phyloP scores from a whole-genome alignment of 2,888 invertebrate species.

The Harmothoe impar region DNA sequence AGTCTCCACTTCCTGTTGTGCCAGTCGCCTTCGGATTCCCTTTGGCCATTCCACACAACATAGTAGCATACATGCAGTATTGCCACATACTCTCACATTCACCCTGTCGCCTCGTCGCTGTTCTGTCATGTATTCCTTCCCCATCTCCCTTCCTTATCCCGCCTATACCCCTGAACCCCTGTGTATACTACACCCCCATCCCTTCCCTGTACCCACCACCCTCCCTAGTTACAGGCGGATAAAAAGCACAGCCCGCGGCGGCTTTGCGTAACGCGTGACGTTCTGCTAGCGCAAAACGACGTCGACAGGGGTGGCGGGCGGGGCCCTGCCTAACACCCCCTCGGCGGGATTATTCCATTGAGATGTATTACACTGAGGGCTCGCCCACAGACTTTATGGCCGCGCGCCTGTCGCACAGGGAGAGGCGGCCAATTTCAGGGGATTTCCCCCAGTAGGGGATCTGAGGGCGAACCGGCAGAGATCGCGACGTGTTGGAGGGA shows the following conservation, averaged over 20 bases:
- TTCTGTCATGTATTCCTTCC: too few relatives aligned
- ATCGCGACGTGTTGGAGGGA: neutral
- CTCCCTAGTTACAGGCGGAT: slow-evolving; percentile 1
- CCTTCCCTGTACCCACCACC: neutral
- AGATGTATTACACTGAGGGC: slow-evolving; percentile 24
- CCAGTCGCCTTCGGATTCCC: too few relatives aligned
- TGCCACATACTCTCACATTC: too few relatives aligned
- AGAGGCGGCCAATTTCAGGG: slow-evolving; percentile 39
- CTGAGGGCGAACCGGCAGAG: neutral
- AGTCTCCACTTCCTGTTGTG: too few relatives aligned
- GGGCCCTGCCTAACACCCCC: slow-evolving; percentile 6
- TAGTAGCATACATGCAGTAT: too few relatives aligned
- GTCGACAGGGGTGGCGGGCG: neutral
- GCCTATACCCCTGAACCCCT: too few relatives aligned
- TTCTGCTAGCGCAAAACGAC: neutral
- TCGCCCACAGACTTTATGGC: neutral
- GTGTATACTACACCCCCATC: too few relatives aligned
- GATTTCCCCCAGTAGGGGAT: slow-evolving; percentile 10
- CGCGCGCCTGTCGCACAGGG: neutral
- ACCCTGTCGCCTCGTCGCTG: too few relatives aligned
- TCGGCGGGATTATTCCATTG: slow-evolving; percentile 25
- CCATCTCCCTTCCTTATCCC: too few relatives aligned
- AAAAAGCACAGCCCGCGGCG: slow-evolving; percentile 10
- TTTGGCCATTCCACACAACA: too few relatives aligned
- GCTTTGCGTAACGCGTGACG: slow-evolving; percentile 19